Percentiles rank a stretch among this genome's conserved stretches.
These are phyloP conservation scores for Melanaphis sacchari DNA, from an alignment of 1,140 invertebrate species.

Conservation along the genomic window DNA sequence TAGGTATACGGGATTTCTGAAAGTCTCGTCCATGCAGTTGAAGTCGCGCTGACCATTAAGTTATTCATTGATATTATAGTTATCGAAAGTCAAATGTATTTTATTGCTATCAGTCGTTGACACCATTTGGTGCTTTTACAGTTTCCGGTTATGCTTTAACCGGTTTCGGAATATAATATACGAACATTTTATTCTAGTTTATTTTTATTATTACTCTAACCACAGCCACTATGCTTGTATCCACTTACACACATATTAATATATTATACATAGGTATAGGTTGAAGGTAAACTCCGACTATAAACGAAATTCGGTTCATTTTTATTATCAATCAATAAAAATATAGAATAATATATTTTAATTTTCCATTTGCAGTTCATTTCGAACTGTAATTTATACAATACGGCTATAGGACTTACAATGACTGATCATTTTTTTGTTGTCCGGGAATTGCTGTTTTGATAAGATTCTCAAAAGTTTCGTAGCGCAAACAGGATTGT, in stretches of 20 bases:
- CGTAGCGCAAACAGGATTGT: too few species aligned
- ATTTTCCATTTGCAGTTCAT: background rate
- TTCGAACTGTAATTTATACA: background rate
- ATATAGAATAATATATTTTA: background rate
- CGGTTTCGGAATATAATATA: background rate
- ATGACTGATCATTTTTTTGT: background rate
- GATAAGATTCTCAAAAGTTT: background rate
- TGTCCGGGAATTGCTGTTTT: background rate
- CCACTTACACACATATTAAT: background rate
- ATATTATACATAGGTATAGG: background rate
- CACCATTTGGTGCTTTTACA: constrained; percentile 48
- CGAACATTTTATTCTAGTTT: constrained; percentile 29
- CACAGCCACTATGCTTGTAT: background rate
- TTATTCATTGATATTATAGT: background rate
- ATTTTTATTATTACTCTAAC: background rate
- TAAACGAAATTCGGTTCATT: constrained; percentile 29
- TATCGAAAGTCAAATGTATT: constrained; percentile 45
- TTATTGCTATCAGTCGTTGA: constrained; percentile 46
- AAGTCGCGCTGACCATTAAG: background rate
- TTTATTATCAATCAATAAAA: background rate
- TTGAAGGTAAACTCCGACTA: background rate
- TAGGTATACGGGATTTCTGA: background rate
- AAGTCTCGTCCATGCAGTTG: background rate
- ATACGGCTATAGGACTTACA: background rate
- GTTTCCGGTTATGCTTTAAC: constrained; percentile 44